Evolutionary conservation across 35 echinoderm and acorn worm species (phyloP), one percentile per base, ranked within the genome.

Genomic region (Apostichopus japonicus): DNA sequence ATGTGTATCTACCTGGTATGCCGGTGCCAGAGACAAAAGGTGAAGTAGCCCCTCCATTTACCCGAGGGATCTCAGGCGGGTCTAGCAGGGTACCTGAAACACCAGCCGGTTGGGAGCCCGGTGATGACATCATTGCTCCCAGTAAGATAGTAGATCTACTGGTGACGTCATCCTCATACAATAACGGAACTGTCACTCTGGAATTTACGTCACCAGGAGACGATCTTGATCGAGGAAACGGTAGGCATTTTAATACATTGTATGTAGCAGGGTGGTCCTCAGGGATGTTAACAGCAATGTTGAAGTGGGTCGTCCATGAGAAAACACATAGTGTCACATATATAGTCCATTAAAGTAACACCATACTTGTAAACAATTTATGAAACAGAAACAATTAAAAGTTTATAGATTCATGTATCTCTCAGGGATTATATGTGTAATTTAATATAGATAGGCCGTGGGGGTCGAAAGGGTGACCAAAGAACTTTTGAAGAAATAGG

Each of bases 201-300:
- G 21, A 24, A 17, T 96, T 90, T 83, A 92, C 92, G 13, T 93
- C 95, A 56, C 90, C 93, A 8, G 95, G 95, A 24, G 93, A 96
- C 54, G 84, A 96, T 54, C 77, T 92, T 5, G 95, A 96, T 87
- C 1, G 15, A 19, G 95, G 95, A 6, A 23, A 76, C 76, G 95
- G 95, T 96, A 84, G 23, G 77, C 58, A 24, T 44, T 44, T 44
- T 44, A 44, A 0, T 44, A 44, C 2, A 44, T 44, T 44, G 33
- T 44, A 44, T 3, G 33, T 4, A 44, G 33, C 33, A 44, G 33
- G 33, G 3, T 3, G 33, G 0, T 44, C 33, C 33, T 44, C 33
- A 44, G 33, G 33, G 33, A 44, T 44, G 33, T 44, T 44, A 44
- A 44, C 33, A 44, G 33, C 33, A 44, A 44, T 3, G 33, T 44